Evolutionary conservation across 2,888 invertebrate species (phyloP).

Genomic region (Melitaea athalia): DNA sequence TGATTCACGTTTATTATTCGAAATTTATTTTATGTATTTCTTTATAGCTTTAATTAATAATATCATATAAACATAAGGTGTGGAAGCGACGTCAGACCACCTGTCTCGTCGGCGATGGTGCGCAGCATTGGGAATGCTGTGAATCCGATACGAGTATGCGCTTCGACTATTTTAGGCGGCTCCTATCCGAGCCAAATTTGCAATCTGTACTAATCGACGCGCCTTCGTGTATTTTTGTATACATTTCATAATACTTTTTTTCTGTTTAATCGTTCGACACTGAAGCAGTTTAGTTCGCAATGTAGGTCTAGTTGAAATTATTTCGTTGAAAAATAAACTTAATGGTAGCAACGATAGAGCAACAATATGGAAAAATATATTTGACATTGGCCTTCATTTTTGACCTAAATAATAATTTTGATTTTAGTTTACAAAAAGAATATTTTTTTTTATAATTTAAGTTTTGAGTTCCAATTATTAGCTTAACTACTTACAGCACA

Average conservation of each 20-base stretch:
- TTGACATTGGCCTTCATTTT: conserved; percentile 74
- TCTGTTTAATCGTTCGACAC: conserved; percentile 43
- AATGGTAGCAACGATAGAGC: conserved; percentile 39
- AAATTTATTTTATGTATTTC: background rate
- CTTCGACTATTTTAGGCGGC: conserved; percentile 71
- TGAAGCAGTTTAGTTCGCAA: conserved; percentile 30
- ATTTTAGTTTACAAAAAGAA: conserved; percentile 22
- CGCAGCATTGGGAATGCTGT: conserved; percentile 59
- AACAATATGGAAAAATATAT: conserved; percentile 55
- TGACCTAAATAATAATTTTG: conserved; percentile 53
- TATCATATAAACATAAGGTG: conserved; percentile 12
- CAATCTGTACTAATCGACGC: conserved; percentile 78
- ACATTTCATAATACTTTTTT: conserved; percentile 72
- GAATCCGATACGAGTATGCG: conserved; percentile 75
- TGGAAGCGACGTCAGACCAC: conserved; percentile 41
- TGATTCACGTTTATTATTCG: background rate
- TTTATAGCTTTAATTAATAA: conserved; percentile 14
- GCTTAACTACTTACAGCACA: too few species aligned
- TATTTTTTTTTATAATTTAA: background rate
- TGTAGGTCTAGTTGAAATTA: conserved; percentile 31
- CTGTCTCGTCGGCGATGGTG: conserved; percentile 44
- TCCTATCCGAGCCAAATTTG: conserved; percentile 79
- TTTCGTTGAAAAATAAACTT: conserved; percentile 25
- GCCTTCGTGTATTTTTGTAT: conserved; percentile 75
- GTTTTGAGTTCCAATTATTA: background rate